A percentile compares a stretch with the other conserved stretches of the same genome.
phyloP scores from a whole-genome alignment of 2,888 invertebrate species.

The Zygothrica quintamaculata region DNA sequence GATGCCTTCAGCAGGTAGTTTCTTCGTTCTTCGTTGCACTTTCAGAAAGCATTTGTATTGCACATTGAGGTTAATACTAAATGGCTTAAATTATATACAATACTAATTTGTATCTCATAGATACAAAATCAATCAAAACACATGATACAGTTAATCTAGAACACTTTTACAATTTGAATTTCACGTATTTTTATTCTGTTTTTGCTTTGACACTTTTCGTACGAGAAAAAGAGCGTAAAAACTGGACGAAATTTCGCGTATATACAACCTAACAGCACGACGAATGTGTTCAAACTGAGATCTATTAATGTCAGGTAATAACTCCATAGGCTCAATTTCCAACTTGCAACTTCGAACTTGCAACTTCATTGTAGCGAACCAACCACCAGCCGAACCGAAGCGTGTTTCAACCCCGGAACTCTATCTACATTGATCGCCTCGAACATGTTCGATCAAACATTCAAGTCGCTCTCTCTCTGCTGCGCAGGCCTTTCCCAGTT shows the following conservation, averaged over 20 bases:
- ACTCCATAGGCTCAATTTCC: neutral
- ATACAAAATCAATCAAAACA: too few relatives aligned
- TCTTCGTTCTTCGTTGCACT: constrained; percentile 39
- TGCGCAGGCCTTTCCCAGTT: constrained; percentile 24
- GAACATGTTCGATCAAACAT: constrained; percentile 46
- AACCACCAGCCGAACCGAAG: too few relatives aligned
- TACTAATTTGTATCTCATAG: constrained; percentile 45
- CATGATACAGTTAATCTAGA: constrained; percentile 29
- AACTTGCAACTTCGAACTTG: constrained; percentile 1
- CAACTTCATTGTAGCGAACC: constrained; percentile 8
- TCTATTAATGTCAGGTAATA: neutral
- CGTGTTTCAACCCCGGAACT: constrained; percentile 41
- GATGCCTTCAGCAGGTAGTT: constrained; percentile 57
- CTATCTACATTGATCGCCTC: constrained; percentile 29
- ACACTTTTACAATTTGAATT: constrained; percentile 10
- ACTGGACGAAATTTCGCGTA: constrained; percentile 49
- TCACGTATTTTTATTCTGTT: constrained; percentile 13
- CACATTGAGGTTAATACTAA: constrained; percentile 48
- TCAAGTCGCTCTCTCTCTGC: neutral
- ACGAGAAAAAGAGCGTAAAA: neutral
- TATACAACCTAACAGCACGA: constrained; percentile 69
- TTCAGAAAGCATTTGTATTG: constrained; percentile 56
- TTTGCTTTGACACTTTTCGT: constrained; percentile 37
- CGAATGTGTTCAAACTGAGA: constrained; percentile 55
- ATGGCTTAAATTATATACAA: constrained; percentile 17